Conservation (phyloP, 1,140 invertebrate species). For the Lepidurus packardi region DNA sequence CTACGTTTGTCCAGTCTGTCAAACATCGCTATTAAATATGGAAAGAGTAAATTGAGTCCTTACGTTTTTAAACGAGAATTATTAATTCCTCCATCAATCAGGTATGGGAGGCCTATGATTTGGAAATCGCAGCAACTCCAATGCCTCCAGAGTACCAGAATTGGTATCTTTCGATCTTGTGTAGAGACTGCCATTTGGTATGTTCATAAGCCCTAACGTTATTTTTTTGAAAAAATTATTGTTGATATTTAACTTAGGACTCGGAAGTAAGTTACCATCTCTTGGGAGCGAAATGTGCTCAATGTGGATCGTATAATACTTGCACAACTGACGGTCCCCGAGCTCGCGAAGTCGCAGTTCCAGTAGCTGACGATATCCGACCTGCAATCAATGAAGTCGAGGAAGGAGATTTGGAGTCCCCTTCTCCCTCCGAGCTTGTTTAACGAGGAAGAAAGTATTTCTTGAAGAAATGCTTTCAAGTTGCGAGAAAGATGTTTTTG, state of each 20-base stretch:
- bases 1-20: conserved; percentile 80
- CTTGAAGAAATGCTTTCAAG: neutral
- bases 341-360: neutral
- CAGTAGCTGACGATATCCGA: neutral
- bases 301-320: conserved; percentile 82
- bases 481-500: too few species aligned
- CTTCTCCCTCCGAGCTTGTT: neutral
- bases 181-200: conserved; percentile 83
- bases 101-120: conserved; percentile 73
- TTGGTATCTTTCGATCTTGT: conserved; percentile 69
- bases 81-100: conserved; percentile 42
- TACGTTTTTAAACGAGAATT: conserved; percentile 13
- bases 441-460: neutral
- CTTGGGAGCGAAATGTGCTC: conserved; percentile 71
- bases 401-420: neutral
- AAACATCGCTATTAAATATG: conserved; percentile 78
- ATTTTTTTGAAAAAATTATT: conserved; percentile 36
- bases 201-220: conserved; percentile 34
- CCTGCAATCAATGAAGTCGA: neutral
- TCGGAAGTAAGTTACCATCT: conserved; percentile 75
- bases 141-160: conserved; percentile 75
- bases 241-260: conserved; percentile 51
- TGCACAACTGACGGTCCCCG: conserved; percentile 48
- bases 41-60: conserved; percentile 47
- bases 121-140: conserved; percentile 67